Conservation (phyloP, 2,113 vertebrate genomes). For the Corydoras maculifer region DNA sequence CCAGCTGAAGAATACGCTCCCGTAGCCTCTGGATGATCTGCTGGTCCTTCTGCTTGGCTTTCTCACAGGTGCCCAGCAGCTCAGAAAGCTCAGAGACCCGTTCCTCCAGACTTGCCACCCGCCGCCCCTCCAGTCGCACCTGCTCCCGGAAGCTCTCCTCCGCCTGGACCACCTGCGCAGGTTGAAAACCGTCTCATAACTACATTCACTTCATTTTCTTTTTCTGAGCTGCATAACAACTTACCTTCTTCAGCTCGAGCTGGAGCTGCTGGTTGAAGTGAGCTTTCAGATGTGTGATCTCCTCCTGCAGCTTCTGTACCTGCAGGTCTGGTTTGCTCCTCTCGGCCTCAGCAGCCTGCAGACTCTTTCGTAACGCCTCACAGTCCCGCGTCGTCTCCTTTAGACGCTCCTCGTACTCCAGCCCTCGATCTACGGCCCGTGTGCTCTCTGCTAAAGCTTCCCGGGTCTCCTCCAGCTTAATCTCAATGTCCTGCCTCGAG, state of each 20-base stretch:
- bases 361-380: constrained; percentile 65
- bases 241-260: constrained; percentile 63
- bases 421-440: constrained; percentile 55
- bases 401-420: constrained; percentile 64
- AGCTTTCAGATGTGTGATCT: constrained; percentile 67
- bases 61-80: constrained; percentile 80
- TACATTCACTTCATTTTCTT: background rate
- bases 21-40: constrained; percentile 72
- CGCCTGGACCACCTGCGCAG: constrained; percentile 63
- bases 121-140: constrained; percentile 72
- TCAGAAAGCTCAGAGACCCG: constrained; percentile 79
- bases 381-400: constrained; percentile 65
- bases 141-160: constrained; percentile 76
- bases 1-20: constrained; percentile 81
- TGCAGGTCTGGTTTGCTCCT: constrained; percentile 67
- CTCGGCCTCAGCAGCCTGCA: constrained; percentile 61
- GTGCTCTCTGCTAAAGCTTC: constrained; percentile 56
- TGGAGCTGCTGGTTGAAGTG: constrained; percentile 78
- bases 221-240: background rate
- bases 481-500: constrained; percentile 71
- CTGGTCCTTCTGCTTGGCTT: constrained; percentile 80
- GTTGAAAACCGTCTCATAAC: background rate
- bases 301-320: constrained; percentile 70
- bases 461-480: constrained; percentile 71
- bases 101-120: constrained; percentile 78